A percentile compares a stretch with the other conserved stretches of the same genome.
phyloP scores from a whole-genome alignment of 2,888 invertebrate species.

The Andrena dorsata region DNA sequence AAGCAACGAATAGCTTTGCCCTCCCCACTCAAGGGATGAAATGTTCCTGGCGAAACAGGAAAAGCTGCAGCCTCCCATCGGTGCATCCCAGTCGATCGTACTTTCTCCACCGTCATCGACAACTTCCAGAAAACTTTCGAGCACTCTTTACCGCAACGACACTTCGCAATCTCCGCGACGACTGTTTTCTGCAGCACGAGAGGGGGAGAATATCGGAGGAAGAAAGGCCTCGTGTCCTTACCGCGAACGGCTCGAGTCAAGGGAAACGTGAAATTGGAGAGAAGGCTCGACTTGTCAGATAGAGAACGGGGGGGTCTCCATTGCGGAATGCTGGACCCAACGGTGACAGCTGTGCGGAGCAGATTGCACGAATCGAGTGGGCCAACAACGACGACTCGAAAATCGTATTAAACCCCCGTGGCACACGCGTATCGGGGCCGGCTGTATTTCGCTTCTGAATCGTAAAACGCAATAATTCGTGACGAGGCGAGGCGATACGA shows the following conservation, averaged over 20 bases:
- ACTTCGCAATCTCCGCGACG: constrained; percentile 54
- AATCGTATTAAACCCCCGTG: constrained; percentile 40
- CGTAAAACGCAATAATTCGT: constrained; percentile 45
- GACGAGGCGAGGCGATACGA: constrained; percentile 37
- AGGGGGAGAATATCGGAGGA: background rate
- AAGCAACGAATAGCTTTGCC: no score
- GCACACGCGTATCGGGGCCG: constrained; percentile 8
- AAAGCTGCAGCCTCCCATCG: background rate
- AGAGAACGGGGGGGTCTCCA: constrained; percentile 4
- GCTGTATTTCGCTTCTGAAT: constrained; percentile 24
- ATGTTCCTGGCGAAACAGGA: background rate
- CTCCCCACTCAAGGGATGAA: no score
- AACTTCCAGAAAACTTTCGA: constrained; percentile 52
- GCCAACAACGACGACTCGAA: constrained; percentile 38
- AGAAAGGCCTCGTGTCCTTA: constrained; percentile 41
- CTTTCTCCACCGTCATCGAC: constrained; percentile 20
- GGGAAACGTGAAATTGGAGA: constrained; percentile 60
- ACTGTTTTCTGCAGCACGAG: constrained; percentile 44
- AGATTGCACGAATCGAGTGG: constrained; percentile 63
- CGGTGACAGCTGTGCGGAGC: constrained; percentile 62
- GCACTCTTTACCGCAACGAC: constrained; percentile 47
- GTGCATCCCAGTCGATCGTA: background rate
- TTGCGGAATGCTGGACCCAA: constrained; percentile 45
- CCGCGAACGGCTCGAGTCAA: constrained; percentile 44
- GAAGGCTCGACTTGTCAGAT: constrained; percentile 54